Evolutionary conservation across 2,888 invertebrate species (phyloP).

Genomic region (Beris chalybata): DNA sequence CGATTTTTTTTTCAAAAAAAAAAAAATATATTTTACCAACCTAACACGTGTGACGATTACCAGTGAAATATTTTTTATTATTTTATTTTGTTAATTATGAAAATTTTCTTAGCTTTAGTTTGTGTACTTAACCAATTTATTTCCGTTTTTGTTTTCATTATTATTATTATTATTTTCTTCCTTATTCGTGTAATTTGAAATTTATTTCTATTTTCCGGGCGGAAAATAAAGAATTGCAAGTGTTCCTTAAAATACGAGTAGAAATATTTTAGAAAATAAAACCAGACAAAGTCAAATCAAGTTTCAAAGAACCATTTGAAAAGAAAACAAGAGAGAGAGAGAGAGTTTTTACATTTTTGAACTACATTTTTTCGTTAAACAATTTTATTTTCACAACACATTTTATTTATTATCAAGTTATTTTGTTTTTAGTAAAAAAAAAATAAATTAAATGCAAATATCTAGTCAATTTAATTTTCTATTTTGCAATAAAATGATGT

Average conservation of each 20-base stretch:
- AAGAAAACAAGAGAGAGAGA: constrained; percentile 1
- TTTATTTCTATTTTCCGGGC: constrained; percentile 17
- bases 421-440: constrained; percentile 3
- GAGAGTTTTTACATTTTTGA: background rate
- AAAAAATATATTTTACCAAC: constrained; percentile 2
- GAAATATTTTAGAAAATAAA: constrained; percentile 13
- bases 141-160: background rate
- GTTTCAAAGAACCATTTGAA: background rate
- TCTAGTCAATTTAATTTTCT: constrained; percentile 18
- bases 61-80: constrained; percentile 13
- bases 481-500: background rate
- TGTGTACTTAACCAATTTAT: constrained; percentile 26
- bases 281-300: constrained; percentile 15
- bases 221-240: constrained; percentile 28
- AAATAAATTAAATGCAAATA: constrained; percentile 9
- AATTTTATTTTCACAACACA: background rate
- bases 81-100: constrained; percentile 9
- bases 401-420: background rate
- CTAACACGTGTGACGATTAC: constrained; percentile 19
- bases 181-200: background rate
- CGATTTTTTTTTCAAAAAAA: constrained; percentile 12
- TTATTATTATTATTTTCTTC: background rate
- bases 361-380: constrained; percentile 5
- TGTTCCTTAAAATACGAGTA: constrained; percentile 14
- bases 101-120: background rate